These are phyloP conservation scores for Bufo bufo DNA, from an alignment of 2,113 vertebrate genomes.

Conservation along the genomic window DNA sequence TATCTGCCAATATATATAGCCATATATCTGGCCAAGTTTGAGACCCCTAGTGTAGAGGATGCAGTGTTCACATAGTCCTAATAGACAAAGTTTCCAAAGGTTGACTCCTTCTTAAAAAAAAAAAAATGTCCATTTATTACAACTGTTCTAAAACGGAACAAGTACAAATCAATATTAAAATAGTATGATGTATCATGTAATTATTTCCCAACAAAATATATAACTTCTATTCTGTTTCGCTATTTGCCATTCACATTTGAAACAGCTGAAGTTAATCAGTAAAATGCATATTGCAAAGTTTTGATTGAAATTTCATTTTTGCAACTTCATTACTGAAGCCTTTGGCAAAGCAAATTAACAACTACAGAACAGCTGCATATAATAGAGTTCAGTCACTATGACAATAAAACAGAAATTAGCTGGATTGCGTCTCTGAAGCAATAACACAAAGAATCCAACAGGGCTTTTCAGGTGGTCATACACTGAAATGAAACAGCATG, in stretches of 20 bases:
- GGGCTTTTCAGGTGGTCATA: neutral
- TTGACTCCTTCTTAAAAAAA: neutral
- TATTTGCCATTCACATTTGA: neutral
- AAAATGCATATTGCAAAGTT: neutral
- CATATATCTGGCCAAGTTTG: too few relatives aligned
- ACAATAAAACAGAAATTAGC: constrained; percentile 13
- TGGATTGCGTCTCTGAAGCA: neutral
- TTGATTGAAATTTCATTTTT: neutral
- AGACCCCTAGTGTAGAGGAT: too few relatives aligned
- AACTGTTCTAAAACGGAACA: neutral
- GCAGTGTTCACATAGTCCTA: too few relatives aligned
- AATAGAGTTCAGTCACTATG: neutral
- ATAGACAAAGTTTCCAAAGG: too few relatives aligned
- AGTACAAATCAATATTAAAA: neutral
- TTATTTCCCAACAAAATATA: neutral
- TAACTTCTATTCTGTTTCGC: neutral
- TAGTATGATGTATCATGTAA: too few relatives aligned
- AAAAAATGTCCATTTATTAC: neutral
- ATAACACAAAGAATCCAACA: constrained; percentile 14
- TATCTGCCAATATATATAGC: too few relatives aligned
- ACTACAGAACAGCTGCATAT: neutral
- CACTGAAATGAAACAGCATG: constrained; percentile 10
- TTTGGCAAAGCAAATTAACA: constrained; percentile 1
- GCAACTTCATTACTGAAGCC: neutral
- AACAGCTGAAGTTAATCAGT: neutral